Evolutionary conservation across 2,888 invertebrate genomes (phyloP).

Genomic region (Dendrolimus houi): DNA sequence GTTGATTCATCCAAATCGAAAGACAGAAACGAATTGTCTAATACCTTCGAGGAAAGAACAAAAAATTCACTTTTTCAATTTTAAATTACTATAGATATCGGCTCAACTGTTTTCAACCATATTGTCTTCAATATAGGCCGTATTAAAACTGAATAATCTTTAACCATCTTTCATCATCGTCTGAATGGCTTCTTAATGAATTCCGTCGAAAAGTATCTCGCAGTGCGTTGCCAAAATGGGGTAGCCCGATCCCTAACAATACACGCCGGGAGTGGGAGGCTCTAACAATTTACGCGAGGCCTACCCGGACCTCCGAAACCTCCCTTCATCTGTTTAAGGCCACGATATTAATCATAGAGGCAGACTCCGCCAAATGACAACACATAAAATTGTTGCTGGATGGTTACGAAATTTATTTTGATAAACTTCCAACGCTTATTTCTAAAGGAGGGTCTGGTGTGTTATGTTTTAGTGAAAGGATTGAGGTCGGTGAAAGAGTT

Average conservation of each 20-base stretch:
- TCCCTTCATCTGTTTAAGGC: constrained; percentile 7
- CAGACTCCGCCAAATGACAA: constrained; percentile 2
- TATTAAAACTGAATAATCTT: not conserved
- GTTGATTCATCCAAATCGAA: no score
- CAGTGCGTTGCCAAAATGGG: not conserved
- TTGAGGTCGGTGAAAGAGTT: no score
- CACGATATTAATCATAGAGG: constrained; percentile 12
- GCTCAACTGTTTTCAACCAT: no score
- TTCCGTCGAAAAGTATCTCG: not conserved
- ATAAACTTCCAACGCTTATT: not conserved
- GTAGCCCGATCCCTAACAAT: constrained; percentile 1
- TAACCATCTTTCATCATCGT: not conserved
- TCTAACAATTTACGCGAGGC: not conserved
- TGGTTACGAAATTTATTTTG: not conserved
- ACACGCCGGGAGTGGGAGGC: not conserved
- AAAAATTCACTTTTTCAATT: no score
- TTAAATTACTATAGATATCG: no score
- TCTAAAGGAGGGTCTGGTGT: not conserved
- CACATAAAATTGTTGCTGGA: not conserved
- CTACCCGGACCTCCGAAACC: not conserved
- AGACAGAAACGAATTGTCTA: no score
- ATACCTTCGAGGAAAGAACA: no score
- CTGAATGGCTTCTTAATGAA: not conserved
- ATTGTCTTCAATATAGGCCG: no score
- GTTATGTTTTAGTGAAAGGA: no score